phyloP scores from a whole-genome alignment of 2,797 vertebrate species.

The Varecia variegata region DNA sequence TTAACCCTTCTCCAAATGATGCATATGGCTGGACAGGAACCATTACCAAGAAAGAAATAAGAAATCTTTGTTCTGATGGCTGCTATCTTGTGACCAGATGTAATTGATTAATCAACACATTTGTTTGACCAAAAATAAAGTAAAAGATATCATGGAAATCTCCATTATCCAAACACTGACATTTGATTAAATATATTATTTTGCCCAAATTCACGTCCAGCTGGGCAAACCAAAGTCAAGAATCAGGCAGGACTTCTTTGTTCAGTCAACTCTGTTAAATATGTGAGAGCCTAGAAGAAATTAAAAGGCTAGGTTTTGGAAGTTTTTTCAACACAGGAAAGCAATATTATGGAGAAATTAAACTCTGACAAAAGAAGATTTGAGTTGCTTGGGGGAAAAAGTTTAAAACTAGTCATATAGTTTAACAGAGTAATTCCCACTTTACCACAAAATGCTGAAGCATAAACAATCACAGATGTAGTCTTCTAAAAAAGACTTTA shows the following conservation, averaged over 20 bases:
- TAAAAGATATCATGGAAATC: background rate
- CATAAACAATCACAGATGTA: background rate
- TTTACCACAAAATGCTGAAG: background rate
- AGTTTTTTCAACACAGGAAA: background rate
- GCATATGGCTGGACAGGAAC: background rate
- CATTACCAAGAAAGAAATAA: background rate
- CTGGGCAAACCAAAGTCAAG: background rate
- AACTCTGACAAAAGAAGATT: background rate
- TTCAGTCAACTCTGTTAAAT: background rate
- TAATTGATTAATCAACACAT: background rate
- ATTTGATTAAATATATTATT: background rate
- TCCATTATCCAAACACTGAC: background rate
- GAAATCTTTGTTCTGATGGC: background rate
- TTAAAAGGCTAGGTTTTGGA: background rate
- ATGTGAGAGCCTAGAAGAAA: background rate
- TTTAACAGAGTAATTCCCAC: background rate
- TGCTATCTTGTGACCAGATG: background rate
- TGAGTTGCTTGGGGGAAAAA: background rate
- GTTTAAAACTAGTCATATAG: background rate
- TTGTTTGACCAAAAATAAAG: slow-evolving; percentile 11
- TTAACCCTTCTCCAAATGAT: background rate
- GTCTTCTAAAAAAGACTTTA: background rate
- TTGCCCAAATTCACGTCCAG: background rate
- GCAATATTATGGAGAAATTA: background rate
- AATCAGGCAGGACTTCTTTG: background rate